Conservation (phyloP, 1,140 invertebrate species). For the Uloborus diversus region DNA sequence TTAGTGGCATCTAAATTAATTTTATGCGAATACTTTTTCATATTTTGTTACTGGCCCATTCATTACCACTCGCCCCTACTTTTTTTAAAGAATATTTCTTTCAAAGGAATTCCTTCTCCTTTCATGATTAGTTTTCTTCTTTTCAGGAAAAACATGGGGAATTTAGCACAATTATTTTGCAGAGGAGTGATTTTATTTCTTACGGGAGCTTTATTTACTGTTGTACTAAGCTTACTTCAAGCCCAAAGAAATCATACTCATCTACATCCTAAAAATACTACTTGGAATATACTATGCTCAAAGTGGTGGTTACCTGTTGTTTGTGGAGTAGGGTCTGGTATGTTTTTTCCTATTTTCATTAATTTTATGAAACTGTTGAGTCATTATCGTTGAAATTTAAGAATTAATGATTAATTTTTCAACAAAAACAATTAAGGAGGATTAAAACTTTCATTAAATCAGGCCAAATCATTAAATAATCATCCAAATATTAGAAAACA, state of each 20-base stretch:
- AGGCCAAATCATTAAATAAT: neutral
- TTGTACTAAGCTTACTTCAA: conserved; percentile 44
- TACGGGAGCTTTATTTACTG: conserved; percentile 19
- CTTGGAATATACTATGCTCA: conserved; percentile 4
- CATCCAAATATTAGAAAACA: neutral
- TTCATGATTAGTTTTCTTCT: too few relatives aligned
- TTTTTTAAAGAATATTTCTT: too few relatives aligned
- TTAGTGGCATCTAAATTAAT: too few relatives aligned
- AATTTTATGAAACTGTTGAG: neutral
- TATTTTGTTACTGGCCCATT: too few relatives aligned
- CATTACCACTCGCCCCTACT: too few relatives aligned
- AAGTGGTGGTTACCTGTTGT: conserved; percentile 45
- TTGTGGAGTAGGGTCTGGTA: conserved; percentile 49
- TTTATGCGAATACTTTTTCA: too few relatives aligned
- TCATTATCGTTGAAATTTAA: neutral
- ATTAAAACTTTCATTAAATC: neutral
- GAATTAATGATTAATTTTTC: neutral
- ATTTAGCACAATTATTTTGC: conserved; percentile 17
- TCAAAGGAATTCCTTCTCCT: too few relatives aligned
- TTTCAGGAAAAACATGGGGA: conserved; percentile 17
- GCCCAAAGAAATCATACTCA: neutral
- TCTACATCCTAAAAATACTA: neutral
- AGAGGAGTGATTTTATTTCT: conserved; percentile 38
- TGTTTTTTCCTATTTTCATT: neutral
- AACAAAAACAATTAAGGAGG: neutral